Percentiles rank a stretch among this genome's conserved stretches.
Conservation (phyloP, 2,888 invertebrate genomes). For the Aspidiotus rigidus region DNA sequence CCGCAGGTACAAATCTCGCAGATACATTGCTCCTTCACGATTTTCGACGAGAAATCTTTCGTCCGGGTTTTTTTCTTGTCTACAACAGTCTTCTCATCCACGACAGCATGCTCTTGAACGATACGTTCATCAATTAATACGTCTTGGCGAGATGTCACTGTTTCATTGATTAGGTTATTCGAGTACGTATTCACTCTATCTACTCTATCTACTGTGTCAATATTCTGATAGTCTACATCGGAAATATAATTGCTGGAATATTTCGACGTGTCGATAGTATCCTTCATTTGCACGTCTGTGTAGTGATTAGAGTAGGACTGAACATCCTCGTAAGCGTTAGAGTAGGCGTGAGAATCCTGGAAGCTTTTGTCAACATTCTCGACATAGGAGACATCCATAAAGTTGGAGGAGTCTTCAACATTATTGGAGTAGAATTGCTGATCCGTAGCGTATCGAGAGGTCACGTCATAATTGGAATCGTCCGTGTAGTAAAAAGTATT, state of each 20-base stretch:
- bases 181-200: not conserved
- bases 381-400: not conserved
- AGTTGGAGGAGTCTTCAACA: not conserved
- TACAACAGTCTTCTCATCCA: slow-evolving; percentile 31
- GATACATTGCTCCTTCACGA: slow-evolving; percentile 66
- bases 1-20: slow-evolving; percentile 86
- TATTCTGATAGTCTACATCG: not conserved
- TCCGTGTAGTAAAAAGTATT: not conserved
- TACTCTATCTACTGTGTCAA: not conserved
- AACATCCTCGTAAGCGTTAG: not conserved
- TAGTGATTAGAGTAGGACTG: not conserved
- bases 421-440: not conserved
- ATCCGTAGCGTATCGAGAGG: not conserved
- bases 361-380: not conserved
- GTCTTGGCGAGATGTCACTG: slow-evolving; percentile 5
- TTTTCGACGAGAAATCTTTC: slow-evolving; percentile 3
- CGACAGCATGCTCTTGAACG: slow-evolving; percentile 20
- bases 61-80: slow-evolving; percentile 13
- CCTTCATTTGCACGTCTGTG: not conserved
- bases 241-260: not conserved
- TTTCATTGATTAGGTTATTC: slow-evolving; percentile 21
- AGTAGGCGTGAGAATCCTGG: slow-evolving; percentile 1
- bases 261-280: not conserved
- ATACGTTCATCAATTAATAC: slow-evolving; percentile 32
- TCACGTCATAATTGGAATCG: not conserved